Conservation (phyloP, 1,140 invertebrate species). For the Lasioglossum baleicum region DNA sequence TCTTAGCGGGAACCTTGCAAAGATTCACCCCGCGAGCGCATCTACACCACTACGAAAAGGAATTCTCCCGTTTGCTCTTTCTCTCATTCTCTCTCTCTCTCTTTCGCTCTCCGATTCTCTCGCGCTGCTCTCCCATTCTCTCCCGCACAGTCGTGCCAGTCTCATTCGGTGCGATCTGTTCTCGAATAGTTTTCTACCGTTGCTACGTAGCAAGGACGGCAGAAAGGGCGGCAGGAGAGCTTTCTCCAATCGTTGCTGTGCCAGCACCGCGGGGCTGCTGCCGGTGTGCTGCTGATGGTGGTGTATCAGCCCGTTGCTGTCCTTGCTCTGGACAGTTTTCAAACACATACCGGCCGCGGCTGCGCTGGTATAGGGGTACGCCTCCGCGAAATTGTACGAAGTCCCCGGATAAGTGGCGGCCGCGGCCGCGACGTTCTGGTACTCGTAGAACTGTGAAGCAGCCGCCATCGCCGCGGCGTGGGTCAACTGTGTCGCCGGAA, state of each 20-base stretch:
- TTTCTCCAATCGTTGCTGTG: slow-evolving; percentile 74
- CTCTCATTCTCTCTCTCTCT: neutral
- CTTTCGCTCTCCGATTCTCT: neutral
- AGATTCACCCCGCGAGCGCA: slow-evolving; percentile 15
- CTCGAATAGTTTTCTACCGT: slow-evolving; percentile 74
- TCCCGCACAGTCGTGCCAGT: slow-evolving; percentile 9
- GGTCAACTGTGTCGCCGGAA: slow-evolving; percentile 83
- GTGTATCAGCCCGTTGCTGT: slow-evolving; percentile 50
- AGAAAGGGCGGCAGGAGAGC: slow-evolving; percentile 75
- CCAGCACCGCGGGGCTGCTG: slow-evolving; percentile 63
- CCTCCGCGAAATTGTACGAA: slow-evolving; percentile 86
- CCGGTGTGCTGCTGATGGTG: slow-evolving; percentile 54
- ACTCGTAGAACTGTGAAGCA: slow-evolving; percentile 88
- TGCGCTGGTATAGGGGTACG: slow-evolving; percentile 84
- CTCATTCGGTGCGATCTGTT: slow-evolving; percentile 34
- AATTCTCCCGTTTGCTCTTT: neutral
- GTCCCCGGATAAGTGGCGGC: slow-evolving; percentile 85
- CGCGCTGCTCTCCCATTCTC: slow-evolving; percentile 28
- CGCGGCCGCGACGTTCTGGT: slow-evolving; percentile 84
- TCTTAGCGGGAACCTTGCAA: slow-evolving; percentile 28
- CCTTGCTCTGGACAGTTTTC: slow-evolving; percentile 68
- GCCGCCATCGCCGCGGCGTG: slow-evolving; percentile 87
- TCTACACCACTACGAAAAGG: neutral
- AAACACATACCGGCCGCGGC: slow-evolving; percentile 80
- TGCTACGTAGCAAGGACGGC: slow-evolving; percentile 75